A percentile compares a stretch with the other conserved stretches of the same genome.
Evolutionary conservation across 2,113 vertebrate species (phyloP).

Genomic region (Elaphurus davidianus): DNA sequence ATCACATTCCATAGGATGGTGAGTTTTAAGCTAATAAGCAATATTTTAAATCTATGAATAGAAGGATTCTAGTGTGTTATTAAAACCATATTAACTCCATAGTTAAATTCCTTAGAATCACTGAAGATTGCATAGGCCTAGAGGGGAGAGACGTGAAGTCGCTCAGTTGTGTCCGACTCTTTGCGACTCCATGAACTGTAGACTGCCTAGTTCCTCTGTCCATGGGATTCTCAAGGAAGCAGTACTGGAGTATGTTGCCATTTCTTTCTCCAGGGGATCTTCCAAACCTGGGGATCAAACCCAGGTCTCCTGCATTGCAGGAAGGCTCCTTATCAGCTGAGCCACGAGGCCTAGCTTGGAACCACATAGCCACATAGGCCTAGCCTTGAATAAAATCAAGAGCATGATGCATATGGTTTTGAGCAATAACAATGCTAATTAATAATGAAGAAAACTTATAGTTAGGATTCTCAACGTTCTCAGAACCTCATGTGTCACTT

Average conservation of each 20-base stretch:
- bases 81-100: neutral
- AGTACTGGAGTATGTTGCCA: neutral
- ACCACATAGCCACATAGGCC: neutral
- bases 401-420: neutral
- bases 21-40: neutral
- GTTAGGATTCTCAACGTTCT: neutral
- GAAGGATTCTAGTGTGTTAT: neutral
- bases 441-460: neutral
- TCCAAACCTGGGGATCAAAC: neutral
- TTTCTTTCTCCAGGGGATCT: neutral
- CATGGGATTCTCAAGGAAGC: neutral
- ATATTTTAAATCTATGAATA: neutral
- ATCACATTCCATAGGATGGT: neutral
- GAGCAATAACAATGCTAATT: neutral
- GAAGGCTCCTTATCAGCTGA: neutral
- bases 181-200: neutral
- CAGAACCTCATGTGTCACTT: neutral
- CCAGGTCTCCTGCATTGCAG: neutral
- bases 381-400: neutral
- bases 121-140: neutral
- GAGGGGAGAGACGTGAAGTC: neutral
- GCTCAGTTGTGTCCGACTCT: neutral
- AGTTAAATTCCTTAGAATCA: neutral
- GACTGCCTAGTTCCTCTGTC: neutral
- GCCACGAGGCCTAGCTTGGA: neutral